Evolutionary conservation across 2,113 vertebrate species (phyloP).

Genomic region (Corythaixoides concolor): DNA sequence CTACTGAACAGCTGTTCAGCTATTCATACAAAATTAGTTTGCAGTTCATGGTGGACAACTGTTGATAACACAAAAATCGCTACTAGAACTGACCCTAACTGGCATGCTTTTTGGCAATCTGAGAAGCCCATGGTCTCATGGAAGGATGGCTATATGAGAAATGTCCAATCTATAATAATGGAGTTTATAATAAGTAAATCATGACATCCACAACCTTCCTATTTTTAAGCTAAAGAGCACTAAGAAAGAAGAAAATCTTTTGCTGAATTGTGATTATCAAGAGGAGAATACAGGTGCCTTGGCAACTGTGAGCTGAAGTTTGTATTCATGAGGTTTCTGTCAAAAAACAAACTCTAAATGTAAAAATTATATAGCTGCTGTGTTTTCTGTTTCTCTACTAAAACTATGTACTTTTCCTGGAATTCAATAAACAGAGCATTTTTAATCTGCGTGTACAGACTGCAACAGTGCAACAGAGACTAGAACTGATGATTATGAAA

Average conservation of each 20-base stretch:
- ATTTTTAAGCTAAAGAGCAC: background rate
- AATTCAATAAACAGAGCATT: conserved; percentile 37
- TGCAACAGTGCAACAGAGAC: conserved; percentile 5
- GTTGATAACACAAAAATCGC: background rate
- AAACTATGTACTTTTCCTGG: background rate
- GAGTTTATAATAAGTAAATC: background rate
- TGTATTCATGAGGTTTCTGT: background rate
- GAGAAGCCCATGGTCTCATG: background rate
- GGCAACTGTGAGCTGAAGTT: background rate
- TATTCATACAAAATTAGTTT: background rate
- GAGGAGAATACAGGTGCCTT: background rate
- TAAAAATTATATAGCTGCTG: background rate
- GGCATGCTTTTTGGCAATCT: background rate
- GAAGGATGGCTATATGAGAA: background rate
- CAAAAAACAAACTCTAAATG: background rate
- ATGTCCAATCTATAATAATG: background rate
- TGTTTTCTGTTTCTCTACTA: conserved; percentile 9
- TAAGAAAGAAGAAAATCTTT: background rate
- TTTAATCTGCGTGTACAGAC: background rate
- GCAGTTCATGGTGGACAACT: background rate
- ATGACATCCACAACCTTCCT: background rate
- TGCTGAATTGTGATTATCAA: background rate
- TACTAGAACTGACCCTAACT: background rate
- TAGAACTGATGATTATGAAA: conserved; percentile 40
- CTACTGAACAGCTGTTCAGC: background rate